These are phyloP conservation scores for Bemisia tabaci DNA, from an alignment of 1,140 invertebrate species.

Conservation along the genomic window DNA sequence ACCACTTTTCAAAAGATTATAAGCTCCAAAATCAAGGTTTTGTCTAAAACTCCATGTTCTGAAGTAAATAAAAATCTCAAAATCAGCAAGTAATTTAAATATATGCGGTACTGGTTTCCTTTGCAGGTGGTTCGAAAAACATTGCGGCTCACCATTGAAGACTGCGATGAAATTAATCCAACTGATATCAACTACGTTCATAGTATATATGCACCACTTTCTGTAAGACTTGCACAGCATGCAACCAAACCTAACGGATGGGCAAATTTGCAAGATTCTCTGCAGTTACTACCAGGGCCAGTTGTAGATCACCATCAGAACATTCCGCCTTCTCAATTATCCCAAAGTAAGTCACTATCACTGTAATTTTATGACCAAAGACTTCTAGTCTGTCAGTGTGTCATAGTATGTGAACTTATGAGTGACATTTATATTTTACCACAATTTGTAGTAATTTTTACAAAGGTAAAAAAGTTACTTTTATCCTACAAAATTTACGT, in stretches of 20 bases:
- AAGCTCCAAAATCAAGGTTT: no score
- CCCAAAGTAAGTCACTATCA: conserved; percentile 10
- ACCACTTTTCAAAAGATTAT: no score
- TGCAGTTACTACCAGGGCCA: conserved; percentile 48
- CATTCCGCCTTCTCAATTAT: conserved; percentile 25
- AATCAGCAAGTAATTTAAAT: conserved; percentile 31
- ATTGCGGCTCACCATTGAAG: conserved; percentile 70
- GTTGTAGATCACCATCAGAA: conserved; percentile 39
- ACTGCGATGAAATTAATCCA: conserved; percentile 62
- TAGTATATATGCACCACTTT: conserved; percentile 88
- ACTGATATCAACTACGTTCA: conserved; percentile 88
- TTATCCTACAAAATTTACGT: no score
- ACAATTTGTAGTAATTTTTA: no score
- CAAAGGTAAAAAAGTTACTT: no score
- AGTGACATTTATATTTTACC: no score
- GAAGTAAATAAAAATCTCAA: no score
- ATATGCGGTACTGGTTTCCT: no score
- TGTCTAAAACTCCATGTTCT: no score
- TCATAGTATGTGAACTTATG: no score
- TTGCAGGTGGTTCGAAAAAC: conserved; percentile 46
- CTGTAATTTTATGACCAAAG: no score
- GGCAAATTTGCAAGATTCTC: conserved; percentile 51
- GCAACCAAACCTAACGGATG: conserved; percentile 58
- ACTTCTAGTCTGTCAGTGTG: no score
- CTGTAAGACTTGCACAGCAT: conserved; percentile 72